These are phyloP conservation scores for Himalopsyche anomala DNA, from an alignment of 2,888 invertebrate genomes.

Conservation along the genomic window DNA sequence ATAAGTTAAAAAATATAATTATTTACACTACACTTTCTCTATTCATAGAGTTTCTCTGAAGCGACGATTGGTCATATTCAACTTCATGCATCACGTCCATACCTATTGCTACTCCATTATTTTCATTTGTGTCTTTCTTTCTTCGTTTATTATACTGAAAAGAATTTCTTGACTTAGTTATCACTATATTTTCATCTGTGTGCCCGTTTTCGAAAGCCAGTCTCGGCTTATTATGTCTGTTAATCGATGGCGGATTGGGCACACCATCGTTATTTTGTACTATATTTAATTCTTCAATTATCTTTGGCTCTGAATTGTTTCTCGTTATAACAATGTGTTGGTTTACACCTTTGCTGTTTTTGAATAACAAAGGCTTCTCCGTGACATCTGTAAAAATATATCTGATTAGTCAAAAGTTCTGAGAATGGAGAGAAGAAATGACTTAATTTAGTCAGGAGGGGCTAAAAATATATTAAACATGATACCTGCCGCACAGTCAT, in stretches of 20 bases:
- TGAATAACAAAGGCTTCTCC: conserved; percentile 62
- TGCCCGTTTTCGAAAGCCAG: conserved; percentile 51
- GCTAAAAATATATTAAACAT: too few species aligned
- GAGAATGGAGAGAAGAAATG: too few species aligned
- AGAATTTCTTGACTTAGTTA: conserved; percentile 43
- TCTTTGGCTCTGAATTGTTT: conserved; percentile 65
- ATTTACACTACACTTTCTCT: conserved; percentile 65
- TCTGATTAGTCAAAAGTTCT: too few species aligned
- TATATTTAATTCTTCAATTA: conserved; percentile 60
- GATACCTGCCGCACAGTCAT: too few species aligned
- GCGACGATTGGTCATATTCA: conserved; percentile 50
- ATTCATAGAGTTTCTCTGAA: conserved; percentile 58
- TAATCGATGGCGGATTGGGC: conserved; percentile 54
- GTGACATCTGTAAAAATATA: conserved; percentile 60
- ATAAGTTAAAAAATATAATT: conserved; percentile 41
- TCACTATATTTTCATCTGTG: conserved; percentile 32
- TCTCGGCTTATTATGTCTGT: conserved; percentile 62
- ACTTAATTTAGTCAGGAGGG: too few species aligned
- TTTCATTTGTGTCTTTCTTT: conserved; percentile 52
- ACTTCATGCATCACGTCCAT: conserved; percentile 50
- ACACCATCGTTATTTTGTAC: conserved; percentile 59
- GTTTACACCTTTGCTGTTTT: conserved; percentile 53
- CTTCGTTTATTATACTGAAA: conserved; percentile 51
- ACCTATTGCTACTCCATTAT: conserved; percentile 53
- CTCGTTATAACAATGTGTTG: conserved; percentile 55